Conservation (phyloP, 2,888 invertebrate genomes). For the Drosophila neonasuta region DNA sequence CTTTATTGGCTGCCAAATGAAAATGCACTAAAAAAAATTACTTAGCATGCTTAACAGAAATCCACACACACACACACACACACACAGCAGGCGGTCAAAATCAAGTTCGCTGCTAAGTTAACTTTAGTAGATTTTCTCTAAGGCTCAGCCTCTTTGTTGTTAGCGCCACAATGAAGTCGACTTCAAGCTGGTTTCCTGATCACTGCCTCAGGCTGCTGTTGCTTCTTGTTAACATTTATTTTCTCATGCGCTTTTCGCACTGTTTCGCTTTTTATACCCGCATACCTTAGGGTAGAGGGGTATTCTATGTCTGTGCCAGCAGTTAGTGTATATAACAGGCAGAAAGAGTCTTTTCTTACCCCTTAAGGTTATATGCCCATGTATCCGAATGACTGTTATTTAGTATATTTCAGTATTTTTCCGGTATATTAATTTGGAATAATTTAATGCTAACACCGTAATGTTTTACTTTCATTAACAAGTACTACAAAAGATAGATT, state of each 20-base stretch:
- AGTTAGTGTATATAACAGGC: too few relatives aligned
- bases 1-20: constrained; percentile 53
- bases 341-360: too few relatives aligned
- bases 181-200: constrained; percentile 27
- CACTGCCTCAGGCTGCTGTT: constrained; percentile 9
- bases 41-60: neutral
- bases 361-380: too few relatives aligned
- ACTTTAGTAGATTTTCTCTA: constrained; percentile 35
- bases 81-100: constrained; percentile 30
- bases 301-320: too few relatives aligned
- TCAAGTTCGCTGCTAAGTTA: constrained; percentile 37
- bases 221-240: constrained; percentile 74
- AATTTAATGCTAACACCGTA: too few relatives aligned
- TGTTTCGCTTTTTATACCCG: constrained; percentile 44
- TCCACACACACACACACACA: constrained; percentile 9
- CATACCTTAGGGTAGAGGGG: too few relatives aligned
- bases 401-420: too few relatives aligned
- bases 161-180: constrained; percentile 37
- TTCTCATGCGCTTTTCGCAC: constrained; percentile 46
- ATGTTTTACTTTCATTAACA: too few relatives aligned
- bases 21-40: constrained; percentile 26
- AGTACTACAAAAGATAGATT: too few relatives aligned
- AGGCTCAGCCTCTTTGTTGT: constrained; percentile 39
- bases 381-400: too few relatives aligned
- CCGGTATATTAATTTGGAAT: too few relatives aligned